A percentile compares a stretch with the other conserved stretches of the same genome.
These are phyloP conservation scores for Periophthalmus modestus DNA, from an alignment of 2,113 vertebrate genomes.

Conservation along the genomic window DNA sequence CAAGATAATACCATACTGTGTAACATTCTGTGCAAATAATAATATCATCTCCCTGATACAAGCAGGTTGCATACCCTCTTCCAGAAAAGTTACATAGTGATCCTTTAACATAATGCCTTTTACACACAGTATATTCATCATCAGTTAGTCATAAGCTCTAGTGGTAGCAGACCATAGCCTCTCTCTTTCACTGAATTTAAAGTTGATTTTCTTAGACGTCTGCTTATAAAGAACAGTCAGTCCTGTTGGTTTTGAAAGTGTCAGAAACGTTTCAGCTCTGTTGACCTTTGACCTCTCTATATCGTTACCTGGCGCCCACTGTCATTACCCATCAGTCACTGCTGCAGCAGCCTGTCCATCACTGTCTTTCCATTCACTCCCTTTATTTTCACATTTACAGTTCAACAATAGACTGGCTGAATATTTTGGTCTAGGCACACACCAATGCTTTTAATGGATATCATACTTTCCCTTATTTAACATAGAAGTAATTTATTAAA, in stretches of 20 bases:
- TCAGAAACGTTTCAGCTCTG: constrained; percentile 26
- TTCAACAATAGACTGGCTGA: not conserved
- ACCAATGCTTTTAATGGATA: not conserved
- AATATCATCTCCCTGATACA: too few species aligned
- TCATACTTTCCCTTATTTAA: not conserved
- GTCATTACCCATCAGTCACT: constrained; percentile 38
- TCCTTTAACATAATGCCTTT: too few species aligned
- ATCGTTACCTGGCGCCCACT: constrained; percentile 14
- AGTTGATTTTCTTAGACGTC: constrained; percentile 1
- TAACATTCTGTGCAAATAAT: too few species aligned
- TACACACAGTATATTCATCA: not conserved
- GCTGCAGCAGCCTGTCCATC: constrained; percentile 22
- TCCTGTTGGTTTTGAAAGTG: constrained; percentile 26
- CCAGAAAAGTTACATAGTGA: too few species aligned
- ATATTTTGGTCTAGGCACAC: not conserved
- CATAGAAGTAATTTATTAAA: not conserved
- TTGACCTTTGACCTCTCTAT: constrained; percentile 38
- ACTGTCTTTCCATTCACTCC: constrained; percentile 6
- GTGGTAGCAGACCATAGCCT: not conserved
- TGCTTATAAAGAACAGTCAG: constrained; percentile 18
- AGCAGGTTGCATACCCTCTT: too few species aligned
- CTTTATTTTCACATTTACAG: not conserved
- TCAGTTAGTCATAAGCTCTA: not conserved
- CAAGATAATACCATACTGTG: too few species aligned
- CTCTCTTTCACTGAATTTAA: not conserved